phyloP scores from a whole-genome alignment of 1,140 invertebrate genomes.

The Drosophila biarmipes region DNA sequence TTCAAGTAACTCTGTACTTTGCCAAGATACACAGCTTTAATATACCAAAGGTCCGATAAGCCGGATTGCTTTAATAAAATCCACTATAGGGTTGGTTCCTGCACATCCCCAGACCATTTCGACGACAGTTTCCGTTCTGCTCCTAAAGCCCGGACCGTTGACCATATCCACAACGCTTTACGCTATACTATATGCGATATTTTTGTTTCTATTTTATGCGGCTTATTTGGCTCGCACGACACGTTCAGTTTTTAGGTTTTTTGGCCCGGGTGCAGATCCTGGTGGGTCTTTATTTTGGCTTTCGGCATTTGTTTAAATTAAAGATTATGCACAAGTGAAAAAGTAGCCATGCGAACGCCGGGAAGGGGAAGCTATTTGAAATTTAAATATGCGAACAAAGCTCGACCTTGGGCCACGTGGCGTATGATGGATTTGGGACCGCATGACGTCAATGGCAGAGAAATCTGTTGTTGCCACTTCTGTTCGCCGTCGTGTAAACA shows the following conservation, averaged over 20 bases:
- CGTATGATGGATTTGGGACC: constrained; percentile 50
- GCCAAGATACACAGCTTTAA: constrained; percentile 8
- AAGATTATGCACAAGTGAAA: constrained; percentile 73
- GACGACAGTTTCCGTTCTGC: constrained; percentile 40
- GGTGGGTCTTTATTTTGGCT: constrained; percentile 61
- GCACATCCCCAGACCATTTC: constrained; percentile 10
- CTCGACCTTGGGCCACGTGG: constrained; percentile 53
- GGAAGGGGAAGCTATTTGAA: constrained; percentile 45
- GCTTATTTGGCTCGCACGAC: constrained; percentile 70
- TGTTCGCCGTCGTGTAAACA: constrained; percentile 41
- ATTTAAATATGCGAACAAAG: constrained; percentile 66
- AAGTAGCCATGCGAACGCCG: constrained; percentile 14
- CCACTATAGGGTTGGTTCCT: not conserved
- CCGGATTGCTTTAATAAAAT: constrained; percentile 1
- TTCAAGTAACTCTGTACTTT: not conserved
- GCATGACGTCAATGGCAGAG: constrained; percentile 39
- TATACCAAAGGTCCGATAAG: constrained; percentile 9
- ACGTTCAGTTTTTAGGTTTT: constrained; percentile 68
- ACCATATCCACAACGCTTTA: constrained; percentile 33
- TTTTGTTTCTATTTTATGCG: constrained; percentile 61
- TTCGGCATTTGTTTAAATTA: constrained; percentile 79
- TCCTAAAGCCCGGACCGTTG: constrained; percentile 18
- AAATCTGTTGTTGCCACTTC: constrained; percentile 8
- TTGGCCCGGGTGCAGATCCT: constrained; percentile 55
- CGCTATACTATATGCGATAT: constrained; percentile 33